Percentiles rank a stretch among this genome's conserved stretches.
These are phyloP conservation scores for Ciconia boyciana DNA, from an alignment of 2,113 vertebrate genomes.

Conservation along the genomic window DNA sequence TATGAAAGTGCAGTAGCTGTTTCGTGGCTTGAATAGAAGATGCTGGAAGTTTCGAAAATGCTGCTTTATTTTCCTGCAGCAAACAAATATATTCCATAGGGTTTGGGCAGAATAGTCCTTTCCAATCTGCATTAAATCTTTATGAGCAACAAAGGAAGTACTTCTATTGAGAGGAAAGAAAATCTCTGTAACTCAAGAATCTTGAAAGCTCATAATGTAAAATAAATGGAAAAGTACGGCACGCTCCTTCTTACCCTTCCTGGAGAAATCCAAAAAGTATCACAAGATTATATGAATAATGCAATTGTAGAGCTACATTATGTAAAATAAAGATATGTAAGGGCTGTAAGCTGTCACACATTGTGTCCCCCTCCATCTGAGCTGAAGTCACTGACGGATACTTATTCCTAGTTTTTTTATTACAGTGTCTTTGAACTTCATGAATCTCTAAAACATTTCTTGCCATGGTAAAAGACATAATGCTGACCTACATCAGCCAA, in stretches of 20 bases:
- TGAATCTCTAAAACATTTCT: background rate
- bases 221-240: background rate
- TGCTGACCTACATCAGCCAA: background rate
- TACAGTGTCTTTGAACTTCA: background rate
- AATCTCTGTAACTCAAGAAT: background rate
- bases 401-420: background rate
- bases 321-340: background rate
- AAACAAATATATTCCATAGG: background rate
- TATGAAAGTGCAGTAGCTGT: background rate
- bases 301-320: background rate
- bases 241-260: background rate
- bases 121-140: background rate
- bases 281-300: background rate
- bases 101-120: background rate
- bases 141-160: background rate
- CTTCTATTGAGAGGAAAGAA: background rate
- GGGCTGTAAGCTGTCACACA: background rate
- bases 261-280: background rate
- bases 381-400: background rate
- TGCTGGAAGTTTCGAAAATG: background rate
- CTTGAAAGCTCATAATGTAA: background rate
- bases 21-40: background rate
- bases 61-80: background rate
- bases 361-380: background rate
- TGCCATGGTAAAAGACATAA: background rate